These are phyloP conservation scores for Cryptoprocta ferox DNA, from an alignment of 2,797 vertebrate species.

Conservation along the genomic window DNA sequence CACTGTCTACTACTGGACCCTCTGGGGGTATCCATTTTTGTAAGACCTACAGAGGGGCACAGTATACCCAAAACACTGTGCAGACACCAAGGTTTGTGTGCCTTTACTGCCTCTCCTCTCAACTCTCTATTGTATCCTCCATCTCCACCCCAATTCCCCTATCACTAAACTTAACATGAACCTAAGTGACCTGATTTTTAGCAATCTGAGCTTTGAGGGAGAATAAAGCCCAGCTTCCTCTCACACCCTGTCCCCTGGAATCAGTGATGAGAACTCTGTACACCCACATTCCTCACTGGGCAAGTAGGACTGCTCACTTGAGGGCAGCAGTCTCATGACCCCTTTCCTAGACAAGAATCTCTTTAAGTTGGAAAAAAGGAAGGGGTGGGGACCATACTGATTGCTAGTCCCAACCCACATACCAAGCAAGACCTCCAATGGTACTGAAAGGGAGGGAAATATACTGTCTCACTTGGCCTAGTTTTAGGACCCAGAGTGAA, in stretches of 20 bases:
- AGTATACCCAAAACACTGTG: background rate
- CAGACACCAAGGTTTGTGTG: background rate
- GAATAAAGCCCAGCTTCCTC: background rate
- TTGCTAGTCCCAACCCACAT: background rate
- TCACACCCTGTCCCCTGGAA: background rate
- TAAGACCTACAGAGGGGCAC: background rate
- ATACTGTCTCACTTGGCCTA: background rate
- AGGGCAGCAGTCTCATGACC: background rate
- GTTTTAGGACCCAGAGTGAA: background rate
- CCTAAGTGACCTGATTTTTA: background rate
- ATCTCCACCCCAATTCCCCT: background rate
- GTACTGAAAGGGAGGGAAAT: background rate
- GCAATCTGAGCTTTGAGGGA: background rate
- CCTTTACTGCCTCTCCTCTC: background rate
- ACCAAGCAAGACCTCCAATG: background rate
- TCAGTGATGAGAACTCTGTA: background rate
- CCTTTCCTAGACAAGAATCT: slow-evolving; percentile 19
- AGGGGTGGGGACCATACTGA: background rate
- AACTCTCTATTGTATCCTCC: background rate
- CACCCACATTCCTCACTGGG: background rate
- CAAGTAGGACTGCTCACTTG: background rate
- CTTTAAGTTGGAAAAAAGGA: slow-evolving; percentile 20
- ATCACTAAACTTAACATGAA: background rate
- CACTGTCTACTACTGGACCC: background rate
- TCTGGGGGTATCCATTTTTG: background rate